These are phyloP conservation scores for Hirudo medicinalis DNA, from an alignment of 1,140 invertebrate species.

Conservation along the genomic window DNA sequence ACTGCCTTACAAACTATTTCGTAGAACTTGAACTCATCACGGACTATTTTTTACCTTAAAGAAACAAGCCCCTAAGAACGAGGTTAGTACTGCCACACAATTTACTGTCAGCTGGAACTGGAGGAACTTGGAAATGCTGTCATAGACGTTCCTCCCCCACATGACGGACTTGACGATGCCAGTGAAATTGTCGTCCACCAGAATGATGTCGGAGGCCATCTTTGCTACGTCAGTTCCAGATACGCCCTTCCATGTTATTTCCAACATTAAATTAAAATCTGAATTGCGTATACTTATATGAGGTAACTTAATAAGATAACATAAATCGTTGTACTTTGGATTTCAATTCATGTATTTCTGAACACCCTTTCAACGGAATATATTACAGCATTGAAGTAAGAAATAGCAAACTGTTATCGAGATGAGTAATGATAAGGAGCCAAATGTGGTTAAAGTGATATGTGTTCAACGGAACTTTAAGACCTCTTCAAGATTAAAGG, in stretches of 20 bases:
- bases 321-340: too few species aligned
- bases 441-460: too few species aligned
- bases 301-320: too few species aligned
- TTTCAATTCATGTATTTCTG: too few species aligned
- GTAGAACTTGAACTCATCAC: background rate
- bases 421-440: too few species aligned
- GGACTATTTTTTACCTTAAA: slow-evolving; percentile 13
- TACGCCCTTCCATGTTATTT: background rate
- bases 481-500: too few species aligned
- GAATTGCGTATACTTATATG: too few species aligned
- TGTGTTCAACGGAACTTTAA: too few species aligned
- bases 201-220: slow-evolving; percentile 95
- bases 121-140: slow-evolving; percentile 93
- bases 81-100: slow-evolving; percentile 43
- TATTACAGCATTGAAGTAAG: too few species aligned
- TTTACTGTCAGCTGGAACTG: slow-evolving; percentile 95
- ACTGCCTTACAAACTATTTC: slow-evolving; percentile 1
- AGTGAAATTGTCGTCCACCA: slow-evolving; percentile 96
- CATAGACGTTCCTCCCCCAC: slow-evolving; percentile 97
- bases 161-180: slow-evolving; percentile 97
- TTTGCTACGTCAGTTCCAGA: slow-evolving; percentile 37
- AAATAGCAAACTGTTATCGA: too few species aligned
- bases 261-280: too few species aligned
- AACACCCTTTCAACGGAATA: too few species aligned
- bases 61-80: slow-evolving; percentile 19